These are phyloP conservation scores for Nesoenas mayeri DNA, from an alignment of 2,113 vertebrate species.

Conservation along the genomic window DNA sequence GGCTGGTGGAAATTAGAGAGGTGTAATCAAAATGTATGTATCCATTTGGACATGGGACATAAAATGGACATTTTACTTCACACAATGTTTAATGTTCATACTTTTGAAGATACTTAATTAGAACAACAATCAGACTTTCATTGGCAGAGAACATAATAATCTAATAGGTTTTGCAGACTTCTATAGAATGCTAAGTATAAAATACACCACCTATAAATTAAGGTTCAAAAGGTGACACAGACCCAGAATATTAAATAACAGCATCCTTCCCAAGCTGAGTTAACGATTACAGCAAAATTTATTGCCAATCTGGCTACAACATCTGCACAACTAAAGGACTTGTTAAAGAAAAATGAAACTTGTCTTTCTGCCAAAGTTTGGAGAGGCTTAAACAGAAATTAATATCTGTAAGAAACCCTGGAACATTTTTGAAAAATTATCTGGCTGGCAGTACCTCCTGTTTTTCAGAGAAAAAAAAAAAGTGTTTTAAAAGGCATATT, in stretches of 20 bases:
- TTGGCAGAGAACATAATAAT: background rate
- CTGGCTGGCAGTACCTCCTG: slow-evolving; percentile 27
- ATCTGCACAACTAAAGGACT: slow-evolving; percentile 65
- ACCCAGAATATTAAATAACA: slow-evolving; percentile 49
- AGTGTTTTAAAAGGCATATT: background rate
- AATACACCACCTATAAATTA: slow-evolving; percentile 27
- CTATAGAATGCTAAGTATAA: background rate
- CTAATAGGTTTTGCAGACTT: background rate
- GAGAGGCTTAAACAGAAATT: slow-evolving; percentile 59
- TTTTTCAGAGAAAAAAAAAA: background rate
- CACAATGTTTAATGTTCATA: background rate
- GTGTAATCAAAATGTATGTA: background rate
- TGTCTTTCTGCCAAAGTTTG: slow-evolving; percentile 64
- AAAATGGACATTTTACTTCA: background rate
- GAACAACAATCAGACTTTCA: background rate
- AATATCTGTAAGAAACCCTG: slow-evolving; percentile 45
- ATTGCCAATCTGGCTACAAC: slow-evolving; percentile 67
- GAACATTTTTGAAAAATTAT: slow-evolving; percentile 41
- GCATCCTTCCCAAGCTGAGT: slow-evolving; percentile 18
- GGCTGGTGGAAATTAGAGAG: background rate
- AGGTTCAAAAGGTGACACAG: slow-evolving; percentile 43
- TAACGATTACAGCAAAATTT: slow-evolving; percentile 54
- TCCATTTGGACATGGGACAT: background rate
- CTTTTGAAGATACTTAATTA: background rate
- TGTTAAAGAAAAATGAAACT: slow-evolving; percentile 68